Conservation (phyloP, 2,888 invertebrate species). For the Chorisops tibialis region DNA sequence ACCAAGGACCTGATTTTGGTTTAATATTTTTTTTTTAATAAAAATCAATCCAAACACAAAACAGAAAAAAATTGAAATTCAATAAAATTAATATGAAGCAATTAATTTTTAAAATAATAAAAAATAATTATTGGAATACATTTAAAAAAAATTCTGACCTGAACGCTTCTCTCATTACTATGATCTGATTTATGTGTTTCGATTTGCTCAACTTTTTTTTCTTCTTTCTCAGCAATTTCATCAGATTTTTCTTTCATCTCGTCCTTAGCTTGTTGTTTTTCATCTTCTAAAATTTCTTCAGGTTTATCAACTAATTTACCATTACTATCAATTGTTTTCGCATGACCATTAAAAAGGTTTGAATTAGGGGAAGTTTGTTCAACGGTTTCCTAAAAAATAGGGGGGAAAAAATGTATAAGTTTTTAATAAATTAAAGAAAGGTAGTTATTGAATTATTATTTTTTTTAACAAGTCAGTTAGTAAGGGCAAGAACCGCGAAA, state of each 20-base stretch:
- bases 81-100: background rate
- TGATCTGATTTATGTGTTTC: conserved; percentile 43
- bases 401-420: too few species aligned
- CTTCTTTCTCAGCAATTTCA: background rate
- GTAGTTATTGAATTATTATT: too few species aligned
- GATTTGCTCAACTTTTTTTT: conserved; percentile 31
- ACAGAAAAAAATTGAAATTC: conserved; percentile 4
- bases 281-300: conserved; percentile 26
- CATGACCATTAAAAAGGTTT: conserved; percentile 51
- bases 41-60: conserved; percentile 17
- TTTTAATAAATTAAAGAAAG: too few species aligned
- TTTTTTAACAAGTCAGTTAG: too few species aligned
- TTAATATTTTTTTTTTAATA: too few species aligned
- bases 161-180: conserved; percentile 47
- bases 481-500: too few species aligned
- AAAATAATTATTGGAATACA: background rate
- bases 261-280: conserved; percentile 34
- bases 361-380: conserved; percentile 46
- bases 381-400: conserved; percentile 44
- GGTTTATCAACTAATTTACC: background rate
- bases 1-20: conserved; percentile 67
- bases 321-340: conserved; percentile 36
- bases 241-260: conserved; percentile 33
- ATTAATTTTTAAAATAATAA: background rate
- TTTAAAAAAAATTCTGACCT: conserved; percentile 40